Conservation (phyloP, 1,140 invertebrate genomes). For the Neelides sp. region DNA sequence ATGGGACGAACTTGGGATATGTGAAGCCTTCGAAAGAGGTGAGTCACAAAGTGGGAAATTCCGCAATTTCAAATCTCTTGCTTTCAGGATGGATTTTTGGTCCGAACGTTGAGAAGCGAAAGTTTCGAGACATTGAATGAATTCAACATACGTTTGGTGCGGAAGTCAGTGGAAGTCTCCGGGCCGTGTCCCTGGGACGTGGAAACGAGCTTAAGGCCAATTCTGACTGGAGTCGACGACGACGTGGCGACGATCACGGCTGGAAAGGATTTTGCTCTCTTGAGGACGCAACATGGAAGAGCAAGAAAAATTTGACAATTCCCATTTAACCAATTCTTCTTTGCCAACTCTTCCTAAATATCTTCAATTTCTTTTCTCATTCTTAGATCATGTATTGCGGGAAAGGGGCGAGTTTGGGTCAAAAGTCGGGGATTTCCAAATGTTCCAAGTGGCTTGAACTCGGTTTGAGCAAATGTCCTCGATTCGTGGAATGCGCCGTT, state of each 20-base stretch:
- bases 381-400: slow-evolving; percentile 61
- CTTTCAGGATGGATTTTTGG: slow-evolving; percentile 63
- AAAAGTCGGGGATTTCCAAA: slow-evolving; percentile 49
- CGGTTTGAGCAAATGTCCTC: slow-evolving; percentile 57
- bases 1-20: slow-evolving; percentile 68
- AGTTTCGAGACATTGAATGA: slow-evolving; percentile 40
- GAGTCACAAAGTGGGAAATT: slow-evolving; percentile 29
- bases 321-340: slow-evolving; percentile 2
- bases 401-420: slow-evolving; percentile 57
- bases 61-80: slow-evolving; percentile 24
- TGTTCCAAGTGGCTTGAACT: slow-evolving; percentile 60
- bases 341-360: slow-evolving; percentile 1
- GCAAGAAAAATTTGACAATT: slow-evolving; percentile 35
- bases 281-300: slow-evolving; percentile 64
- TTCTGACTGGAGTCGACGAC: slow-evolving; percentile 50
- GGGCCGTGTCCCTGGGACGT: slow-evolving; percentile 59
- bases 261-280: slow-evolving; percentile 72
- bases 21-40: slow-evolving; percentile 68
- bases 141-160: slow-evolving; percentile 61
- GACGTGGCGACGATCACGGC: slow-evolving; percentile 51
- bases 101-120: slow-evolving; percentile 52
- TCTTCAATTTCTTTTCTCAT: slow-evolving; percentile 16
- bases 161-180: slow-evolving; percentile 62
- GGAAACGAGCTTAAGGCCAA: slow-evolving; percentile 37
- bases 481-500: slow-evolving; percentile 63